Evolutionary conservation across 2,888 invertebrate genomes (phyloP), one percentile per base, ranked within the genome.

Genomic region (Caenorhabditis angaria): DNA sequence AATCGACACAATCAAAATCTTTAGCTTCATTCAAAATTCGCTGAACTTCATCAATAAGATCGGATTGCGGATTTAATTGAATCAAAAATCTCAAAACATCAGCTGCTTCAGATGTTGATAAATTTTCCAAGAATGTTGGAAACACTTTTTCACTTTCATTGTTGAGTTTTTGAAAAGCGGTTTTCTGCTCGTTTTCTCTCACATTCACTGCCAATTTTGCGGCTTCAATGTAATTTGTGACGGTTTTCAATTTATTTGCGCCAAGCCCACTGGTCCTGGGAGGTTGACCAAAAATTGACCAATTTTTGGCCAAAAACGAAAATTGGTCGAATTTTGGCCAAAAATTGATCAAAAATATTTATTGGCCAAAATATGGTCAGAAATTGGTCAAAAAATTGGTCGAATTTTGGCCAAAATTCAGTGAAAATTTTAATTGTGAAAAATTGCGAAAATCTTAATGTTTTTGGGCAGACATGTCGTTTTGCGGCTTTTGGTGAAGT

Each of bases 231-330:
- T 63, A 66, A 1, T 71, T 35, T 6, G 48, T 47, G 4, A 60
- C 18, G 1, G 65, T 28, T 28, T 60, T 51, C 0, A 71, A 25
- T 1, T 59, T 60, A 10, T 66, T 59, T 10, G 56, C 27, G 0
- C 63, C n/a, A 6, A 71, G 28, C 71, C n/a, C 41, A 41, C 41
- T 41, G 14, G 18, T n/a, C n/a, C n/a, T n/a, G n/a, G n/a, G n/a
- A n/a, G n/a, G n/a, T n/a, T n/a, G n/a, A n/a, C n/a, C n/a, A n/a
- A n/a, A n/a, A n/a, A n/a, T n/a, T n/a, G n/a, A n/a, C n/a, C n/a
- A n/a, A n/a, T n/a, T n/a, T n/a, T n/a, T n/a, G n/a, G n/a, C n/a
- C n/a, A n/a, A n/a, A n/a, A n/a, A n/a, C n/a, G n/a, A n/a, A n/a
- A n/a, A n/a, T n/a, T n/a, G n/a, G n/a, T n/a, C n/a, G n/a, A n/a